phyloP scores from a whole-genome alignment of 2,888 invertebrate genomes.

The Thymelicus lineola region DNA sequence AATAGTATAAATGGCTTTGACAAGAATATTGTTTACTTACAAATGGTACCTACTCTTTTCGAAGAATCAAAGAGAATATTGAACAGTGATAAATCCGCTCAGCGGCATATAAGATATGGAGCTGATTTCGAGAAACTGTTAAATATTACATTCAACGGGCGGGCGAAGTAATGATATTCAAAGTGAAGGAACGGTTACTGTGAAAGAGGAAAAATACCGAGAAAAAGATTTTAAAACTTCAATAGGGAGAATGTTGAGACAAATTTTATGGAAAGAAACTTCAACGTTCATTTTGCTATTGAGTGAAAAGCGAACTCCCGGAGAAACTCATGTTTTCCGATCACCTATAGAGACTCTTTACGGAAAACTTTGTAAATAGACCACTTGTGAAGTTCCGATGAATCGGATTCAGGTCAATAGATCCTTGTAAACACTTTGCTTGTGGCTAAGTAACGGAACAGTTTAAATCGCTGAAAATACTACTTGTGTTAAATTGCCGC shows the following conservation, averaged over 20 bases:
- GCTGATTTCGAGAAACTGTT: slow-evolving; percentile 34
- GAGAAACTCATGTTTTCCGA: slow-evolving; percentile 34
- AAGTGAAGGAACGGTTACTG: slow-evolving; percentile 31
- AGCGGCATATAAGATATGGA: slow-evolving; percentile 20
- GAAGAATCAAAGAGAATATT: slow-evolving; percentile 32
- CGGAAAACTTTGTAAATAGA: slow-evolving; percentile 34
- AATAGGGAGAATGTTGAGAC: slow-evolving; percentile 34
- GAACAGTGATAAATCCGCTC: slow-evolving; percentile 26
- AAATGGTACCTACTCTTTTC: neutral
- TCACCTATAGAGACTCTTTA: slow-evolving; percentile 36
- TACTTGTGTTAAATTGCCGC: neutral
- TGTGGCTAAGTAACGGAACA: slow-evolving; percentile 15
- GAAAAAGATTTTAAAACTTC: slow-evolving; percentile 37
- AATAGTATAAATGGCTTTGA: neutral
- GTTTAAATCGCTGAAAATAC: neutral
- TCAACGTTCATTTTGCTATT: slow-evolving; percentile 35
- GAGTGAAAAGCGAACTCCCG: slow-evolving; percentile 35
- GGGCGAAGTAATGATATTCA: slow-evolving; percentile 37
- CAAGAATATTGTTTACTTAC: neutral
- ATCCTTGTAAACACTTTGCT: slow-evolving; percentile 30
- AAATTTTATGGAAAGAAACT: slow-evolving; percentile 38
- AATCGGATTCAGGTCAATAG: slow-evolving; percentile 34
- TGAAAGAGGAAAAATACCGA: slow-evolving; percentile 25
- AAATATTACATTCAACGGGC: slow-evolving; percentile 34
- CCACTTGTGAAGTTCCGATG: slow-evolving; percentile 30